Base-by-base conservation (phyloP, 2,797 vertebrate species). In the Rhinoraja longicauda region DNA sequence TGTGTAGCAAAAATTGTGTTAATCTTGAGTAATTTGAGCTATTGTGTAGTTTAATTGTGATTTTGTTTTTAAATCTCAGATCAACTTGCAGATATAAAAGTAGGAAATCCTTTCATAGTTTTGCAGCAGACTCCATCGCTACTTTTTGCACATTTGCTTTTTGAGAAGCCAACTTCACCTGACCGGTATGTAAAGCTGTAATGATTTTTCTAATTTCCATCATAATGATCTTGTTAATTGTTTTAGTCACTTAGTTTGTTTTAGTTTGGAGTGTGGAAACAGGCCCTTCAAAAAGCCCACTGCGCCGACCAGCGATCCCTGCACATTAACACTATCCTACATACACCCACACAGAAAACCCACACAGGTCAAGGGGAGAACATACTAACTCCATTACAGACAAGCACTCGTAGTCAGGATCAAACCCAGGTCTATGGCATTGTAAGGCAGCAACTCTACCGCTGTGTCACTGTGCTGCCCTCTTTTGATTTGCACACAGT, bases 91-190 rank as follows among this genome's bases (percentile, higher is more conserved):
- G 96, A 97, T 39, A 95, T 98, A 93, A 99, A 97, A 94, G 95
- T 99, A 39, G 98, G 97, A 93, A 99, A 99, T 94, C 98, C 99
- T 29, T 97, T 99, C 93, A 95, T 99, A 94, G 95, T 99, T 82
- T 94, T 99, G 93, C 97, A 98, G 90, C 98, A 99, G 94, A 95
- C 97, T 24, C 98, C 98, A 0, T 97, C 96, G 93, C 98, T 98
- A 94, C 96, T 99, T 91, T 95, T 99, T 29, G 98, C 98, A 15
- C 96, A 99, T 93, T 96, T 99, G 94, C 94, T 99, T 59, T 98
- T 99, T 95, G 98, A 99, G 93, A 97, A 96, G 94, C 98, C 99
- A 94, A 97, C 99, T 93, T 96, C 97, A 93, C 98, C 98, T 94
- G 97, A 98, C 93, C 99, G 98, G 99, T 99, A 96, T n/a, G 94